Evolutionary conservation across 2,888 invertebrate species (phyloP).

Genomic region (Polydrusus cervinus): DNA sequence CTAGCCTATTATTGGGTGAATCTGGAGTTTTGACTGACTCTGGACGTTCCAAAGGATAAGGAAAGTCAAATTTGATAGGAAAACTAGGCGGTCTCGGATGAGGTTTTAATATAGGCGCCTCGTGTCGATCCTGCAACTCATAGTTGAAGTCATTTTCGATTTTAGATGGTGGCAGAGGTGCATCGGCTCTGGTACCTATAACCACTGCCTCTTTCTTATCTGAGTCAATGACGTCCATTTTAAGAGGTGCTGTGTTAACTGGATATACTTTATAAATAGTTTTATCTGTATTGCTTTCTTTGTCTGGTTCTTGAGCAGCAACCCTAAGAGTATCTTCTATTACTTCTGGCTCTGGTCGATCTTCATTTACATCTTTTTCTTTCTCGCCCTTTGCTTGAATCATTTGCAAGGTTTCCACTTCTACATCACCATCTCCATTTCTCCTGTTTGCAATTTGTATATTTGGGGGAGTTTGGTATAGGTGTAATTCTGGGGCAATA

Average conservation of each 20-base stretch:
- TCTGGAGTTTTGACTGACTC: conserved; percentile 71
- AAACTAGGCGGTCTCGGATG: conserved; percentile 65
- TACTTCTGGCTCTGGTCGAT: conserved; percentile 14
- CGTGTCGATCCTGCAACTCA: conserved; percentile 70
- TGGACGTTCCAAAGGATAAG: conserved; percentile 78
- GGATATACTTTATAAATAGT: conserved; percentile 76
- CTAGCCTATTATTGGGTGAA: conserved; percentile 66
- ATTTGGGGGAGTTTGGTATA: conserved; percentile 70
- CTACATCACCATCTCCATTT: conserved; percentile 73
- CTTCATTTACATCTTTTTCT: conserved; percentile 61
- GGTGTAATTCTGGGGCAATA: conserved; percentile 60
- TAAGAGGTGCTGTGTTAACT: conserved; percentile 73
- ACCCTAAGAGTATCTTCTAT: conserved; percentile 52
- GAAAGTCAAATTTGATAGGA: conserved; percentile 76
- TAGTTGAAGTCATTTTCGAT: conserved; percentile 66
- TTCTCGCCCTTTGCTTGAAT: conserved; percentile 75
- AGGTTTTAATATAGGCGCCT: conserved; percentile 70
- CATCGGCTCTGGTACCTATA: conserved; percentile 74
- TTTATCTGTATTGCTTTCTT: conserved; percentile 64
- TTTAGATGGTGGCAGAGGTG: conserved; percentile 69
- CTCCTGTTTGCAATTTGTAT: conserved; percentile 71
- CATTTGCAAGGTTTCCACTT: conserved; percentile 81
- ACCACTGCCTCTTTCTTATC: conserved; percentile 74
- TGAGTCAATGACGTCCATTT: conserved; percentile 70
- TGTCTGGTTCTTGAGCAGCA: conserved; percentile 48